phyloP scores from a whole-genome alignment of 2,113 vertebrate species.

The Rynchops niger region DNA sequence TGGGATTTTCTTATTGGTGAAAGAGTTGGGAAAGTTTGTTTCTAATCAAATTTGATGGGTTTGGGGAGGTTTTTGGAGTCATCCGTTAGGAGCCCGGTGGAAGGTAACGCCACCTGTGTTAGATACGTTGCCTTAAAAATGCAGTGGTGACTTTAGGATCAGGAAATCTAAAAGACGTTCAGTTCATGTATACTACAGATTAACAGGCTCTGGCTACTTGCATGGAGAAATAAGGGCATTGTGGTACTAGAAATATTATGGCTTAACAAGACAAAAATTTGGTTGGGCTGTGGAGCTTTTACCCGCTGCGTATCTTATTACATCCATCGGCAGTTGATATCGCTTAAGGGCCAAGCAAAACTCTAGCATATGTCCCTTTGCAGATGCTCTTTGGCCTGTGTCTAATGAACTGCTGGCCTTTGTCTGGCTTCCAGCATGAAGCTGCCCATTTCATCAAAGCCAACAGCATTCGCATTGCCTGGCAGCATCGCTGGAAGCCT shows the following conservation, averaged over 20 bases:
- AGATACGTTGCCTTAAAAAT: not conserved
- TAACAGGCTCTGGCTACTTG: not conserved
- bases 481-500: not conserved
- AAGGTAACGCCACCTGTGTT: not conserved
- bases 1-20: not conserved
- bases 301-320: not conserved
- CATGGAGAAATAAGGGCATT: not conserved
- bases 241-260: not conserved
- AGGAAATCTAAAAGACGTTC: not conserved
- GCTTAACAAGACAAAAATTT: not conserved
- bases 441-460: not conserved
- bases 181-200: not conserved
- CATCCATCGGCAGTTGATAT: not conserved
- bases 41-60: not conserved
- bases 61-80: not conserved
- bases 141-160: not conserved
- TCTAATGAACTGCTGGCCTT: conserved; percentile 30
- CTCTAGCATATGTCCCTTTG: not conserved
- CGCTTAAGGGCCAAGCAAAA: not conserved
- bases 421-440: not conserved
- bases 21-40: not conserved
- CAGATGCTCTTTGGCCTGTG: conserved; percentile 14
- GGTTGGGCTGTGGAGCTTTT: not conserved
- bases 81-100: not conserved
- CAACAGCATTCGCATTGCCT: not conserved